A percentile compares a stretch with the other conserved stretches of the same genome.
Evolutionary conservation across 1,140 invertebrate species (phyloP).

Genomic region (Aricia agestis): DNA sequence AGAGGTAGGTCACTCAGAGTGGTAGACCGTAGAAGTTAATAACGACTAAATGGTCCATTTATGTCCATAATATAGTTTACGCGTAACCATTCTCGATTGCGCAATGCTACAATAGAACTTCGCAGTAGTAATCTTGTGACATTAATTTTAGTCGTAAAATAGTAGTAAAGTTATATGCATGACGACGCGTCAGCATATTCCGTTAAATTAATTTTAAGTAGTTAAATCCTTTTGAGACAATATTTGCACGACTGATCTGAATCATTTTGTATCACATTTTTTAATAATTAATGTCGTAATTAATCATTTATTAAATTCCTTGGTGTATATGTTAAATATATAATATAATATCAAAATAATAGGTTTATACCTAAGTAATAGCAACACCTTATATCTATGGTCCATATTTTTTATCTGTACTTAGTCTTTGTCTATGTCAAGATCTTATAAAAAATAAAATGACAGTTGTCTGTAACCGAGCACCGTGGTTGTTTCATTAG

Average conservation of each 20-base stretch:
- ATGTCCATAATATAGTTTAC: not conserved
- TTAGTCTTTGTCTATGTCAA: no score
- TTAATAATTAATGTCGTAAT: no score
- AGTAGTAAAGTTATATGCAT: not conserved
- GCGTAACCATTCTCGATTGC: not conserved
- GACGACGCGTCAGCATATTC: not conserved
- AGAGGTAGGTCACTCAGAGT: slow-evolving; percentile 6
- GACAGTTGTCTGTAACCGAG: no score
- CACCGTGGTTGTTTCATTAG: no score
- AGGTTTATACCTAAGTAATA: no score
- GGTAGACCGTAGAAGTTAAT: not conserved
- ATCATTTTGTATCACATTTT: not conserved
- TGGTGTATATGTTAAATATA: no score
- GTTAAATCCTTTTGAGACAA: not conserved
- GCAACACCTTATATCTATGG: no score
- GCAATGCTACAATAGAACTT: not conserved
- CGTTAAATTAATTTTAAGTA: not conserved
- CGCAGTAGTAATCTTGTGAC: not conserved
- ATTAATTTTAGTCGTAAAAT: not conserved
- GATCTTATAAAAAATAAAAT: no score
- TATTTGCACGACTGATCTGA: not conserved
- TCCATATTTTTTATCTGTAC: no score
- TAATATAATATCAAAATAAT: no score
- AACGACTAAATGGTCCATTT: not conserved
- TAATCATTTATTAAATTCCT: no score